Evolutionary conservation across 2,797 vertebrate species (phyloP), one percentile per base, ranked within the genome.

Genomic region (Acanthurus leucopareius): DNA sequence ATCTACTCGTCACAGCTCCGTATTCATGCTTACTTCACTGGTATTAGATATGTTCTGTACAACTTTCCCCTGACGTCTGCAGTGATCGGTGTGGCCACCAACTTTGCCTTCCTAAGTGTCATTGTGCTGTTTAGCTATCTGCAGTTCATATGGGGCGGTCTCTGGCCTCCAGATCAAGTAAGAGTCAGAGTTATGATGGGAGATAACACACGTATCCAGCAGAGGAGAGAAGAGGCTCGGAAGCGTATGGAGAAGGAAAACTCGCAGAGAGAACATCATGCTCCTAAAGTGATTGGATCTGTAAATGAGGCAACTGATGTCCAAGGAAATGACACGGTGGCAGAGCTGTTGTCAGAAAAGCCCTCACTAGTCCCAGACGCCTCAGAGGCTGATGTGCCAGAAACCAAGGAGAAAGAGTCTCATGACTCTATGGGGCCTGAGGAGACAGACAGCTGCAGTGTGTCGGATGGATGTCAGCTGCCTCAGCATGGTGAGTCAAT

Each of bases 21-120:
- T 20, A 96, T 98, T 88, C 97, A 97, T 0, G 97, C 97, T 6
- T 96, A 97, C 90, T 98, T 98, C 89, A 97, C 96, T 0, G 97
- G 97, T 22, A 89, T 98, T 59, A 94, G 97, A 81, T 98, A 96
- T 61, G 89, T 98, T 25, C 92, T 98, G 42, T 97, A 97, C 93
- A 97, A 97, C 92, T 98, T 97, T 92, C 97, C 97, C 0, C 71
- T 98, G 88, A 96, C 92, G 0, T 97, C 96, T 0, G 97, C 97
- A 8, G 91, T 98, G 35, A 78, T 97, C 0, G 97, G 97, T 0
- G 94, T 98, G 10, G 94, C 94, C 86, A 97, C 96, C 90, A 98
- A 98, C 92, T 97, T 98, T 40, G 93, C 95, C 54, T 97, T 98
- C 93, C 96, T 98, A 67, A 93, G 95, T 7, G 95, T 95, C 80